These are phyloP conservation scores for Cosmia trapezina DNA, from an alignment of 2,888 invertebrate genomes.

Conservation along the genomic window DNA sequence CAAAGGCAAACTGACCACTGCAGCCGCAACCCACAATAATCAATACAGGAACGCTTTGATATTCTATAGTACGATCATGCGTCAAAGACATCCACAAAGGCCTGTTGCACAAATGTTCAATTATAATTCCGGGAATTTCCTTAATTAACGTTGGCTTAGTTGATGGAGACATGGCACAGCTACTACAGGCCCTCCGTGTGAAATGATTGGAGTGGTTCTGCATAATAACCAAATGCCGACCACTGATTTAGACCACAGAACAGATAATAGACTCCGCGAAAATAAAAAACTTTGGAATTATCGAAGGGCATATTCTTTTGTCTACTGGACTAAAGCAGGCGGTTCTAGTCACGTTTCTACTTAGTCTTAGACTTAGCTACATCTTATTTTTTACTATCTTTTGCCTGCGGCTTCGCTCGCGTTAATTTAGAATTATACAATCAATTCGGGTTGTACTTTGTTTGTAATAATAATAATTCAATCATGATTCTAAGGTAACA, in stretches of 20 bases:
- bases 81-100: constrained; percentile 20
- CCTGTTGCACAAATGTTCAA: background rate
- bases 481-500: too few relatives aligned
- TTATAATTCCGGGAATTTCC: constrained; percentile 1
- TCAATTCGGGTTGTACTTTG: too few relatives aligned
- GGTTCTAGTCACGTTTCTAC: too few relatives aligned
- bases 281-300: too few relatives aligned
- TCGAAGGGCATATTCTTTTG: too few relatives aligned
- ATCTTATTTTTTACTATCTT: too few relatives aligned
- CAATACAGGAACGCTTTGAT: constrained; percentile 24
- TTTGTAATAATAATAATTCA: too few relatives aligned
- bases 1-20: background rate
- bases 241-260: background rate
- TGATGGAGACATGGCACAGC: constrained; percentile 27
- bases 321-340: too few relatives aligned
- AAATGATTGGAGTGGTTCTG: background rate
- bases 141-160: background rate
- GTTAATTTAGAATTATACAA: too few relatives aligned
- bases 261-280: too few relatives aligned
- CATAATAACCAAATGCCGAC: background rate
- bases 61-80: constrained; percentile 15
- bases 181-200: background rate
- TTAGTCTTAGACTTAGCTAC: too few relatives aligned
- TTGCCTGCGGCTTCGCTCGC: too few relatives aligned
- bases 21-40: background rate